Percentiles rank a stretch among this genome's conserved stretches.
phyloP scores from a whole-genome alignment of 2,888 invertebrate species.

The Disparrhopalites patrizii region DNA sequence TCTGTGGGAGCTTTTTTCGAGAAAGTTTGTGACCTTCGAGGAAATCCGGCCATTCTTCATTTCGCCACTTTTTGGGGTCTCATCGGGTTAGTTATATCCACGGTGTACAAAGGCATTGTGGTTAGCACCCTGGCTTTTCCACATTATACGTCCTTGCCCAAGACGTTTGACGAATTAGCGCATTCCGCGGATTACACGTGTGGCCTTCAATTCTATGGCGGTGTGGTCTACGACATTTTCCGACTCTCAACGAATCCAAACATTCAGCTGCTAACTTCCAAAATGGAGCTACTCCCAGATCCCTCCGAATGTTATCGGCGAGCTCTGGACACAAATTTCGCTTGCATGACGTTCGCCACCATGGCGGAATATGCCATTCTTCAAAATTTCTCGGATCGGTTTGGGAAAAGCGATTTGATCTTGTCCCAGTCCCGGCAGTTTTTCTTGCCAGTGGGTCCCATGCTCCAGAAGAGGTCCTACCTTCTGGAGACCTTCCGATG shows the following conservation, averaged over 20 bases:
- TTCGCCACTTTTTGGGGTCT: background rate
- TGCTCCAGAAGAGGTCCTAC: background rate
- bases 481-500: background rate
- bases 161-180: background rate
- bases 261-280: background rate
- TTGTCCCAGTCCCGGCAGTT: background rate
- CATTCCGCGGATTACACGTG: background rate
- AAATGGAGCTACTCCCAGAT: slow-evolving; percentile 3
- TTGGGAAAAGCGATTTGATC: background rate
- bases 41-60: background rate
- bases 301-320: background rate
- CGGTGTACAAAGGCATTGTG: background rate
- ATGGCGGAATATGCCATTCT: slow-evolving; percentile 11
- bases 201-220: slow-evolving; percentile 9
- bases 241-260: background rate
- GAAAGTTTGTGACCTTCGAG: background rate
- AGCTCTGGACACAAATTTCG: background rate
- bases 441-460: slow-evolving; percentile 3
- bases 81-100: background rate
- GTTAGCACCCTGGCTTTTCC: background rate
- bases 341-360: background rate
- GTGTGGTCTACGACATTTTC: background rate
- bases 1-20: background rate
- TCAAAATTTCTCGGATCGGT: slow-evolving; percentile 8
- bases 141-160: background rate